A percentile compares a stretch with the other conserved stretches of the same genome.
Conservation (phyloP, 2,113 vertebrate species). For the Cololabis saira region DNA sequence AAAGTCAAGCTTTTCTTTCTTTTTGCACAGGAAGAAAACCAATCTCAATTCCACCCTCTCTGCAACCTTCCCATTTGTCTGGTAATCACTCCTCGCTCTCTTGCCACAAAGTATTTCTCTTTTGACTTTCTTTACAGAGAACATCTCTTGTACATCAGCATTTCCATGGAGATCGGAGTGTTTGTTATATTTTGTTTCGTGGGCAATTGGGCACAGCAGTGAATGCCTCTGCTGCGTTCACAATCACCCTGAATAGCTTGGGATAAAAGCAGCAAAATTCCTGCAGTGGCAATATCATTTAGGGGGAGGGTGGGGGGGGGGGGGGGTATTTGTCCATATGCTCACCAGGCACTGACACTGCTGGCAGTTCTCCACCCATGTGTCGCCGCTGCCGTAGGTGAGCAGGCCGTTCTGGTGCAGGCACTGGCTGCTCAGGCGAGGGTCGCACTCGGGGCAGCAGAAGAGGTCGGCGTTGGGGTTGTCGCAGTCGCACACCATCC, state of each 20-base stretch:
- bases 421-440: constrained; percentile 93
- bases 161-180: constrained; percentile 56
- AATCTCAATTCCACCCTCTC: constrained; percentile 41
- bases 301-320: background rate
- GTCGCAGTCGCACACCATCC: constrained; percentile 99
- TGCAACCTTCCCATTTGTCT: constrained; percentile 41
- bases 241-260: background rate
- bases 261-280: constrained; percentile 15
- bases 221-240: constrained; percentile 10
- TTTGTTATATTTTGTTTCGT: constrained; percentile 29
- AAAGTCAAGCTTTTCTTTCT: constrained; percentile 19
- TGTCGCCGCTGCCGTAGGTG: constrained; percentile 93
- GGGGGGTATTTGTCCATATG: background rate
- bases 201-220: constrained; percentile 12
- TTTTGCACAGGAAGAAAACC: constrained; percentile 36
- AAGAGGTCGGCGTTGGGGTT: constrained; percentile 96
- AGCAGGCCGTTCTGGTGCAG: constrained; percentile 93
- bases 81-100: constrained; percentile 41
- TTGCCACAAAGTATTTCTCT: constrained; percentile 47
- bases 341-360: constrained; percentile 97
- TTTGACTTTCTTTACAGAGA: constrained; percentile 55
- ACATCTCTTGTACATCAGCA: constrained; percentile 33
- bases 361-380: constrained; percentile 96
- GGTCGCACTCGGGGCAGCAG: constrained; percentile 97
- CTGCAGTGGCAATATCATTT: background rate